Percentiles rank a stretch among this genome's conserved stretches.
phyloP scores from a whole-genome alignment of 2,797 vertebrate species.

The Gallinago solitaria region DNA sequence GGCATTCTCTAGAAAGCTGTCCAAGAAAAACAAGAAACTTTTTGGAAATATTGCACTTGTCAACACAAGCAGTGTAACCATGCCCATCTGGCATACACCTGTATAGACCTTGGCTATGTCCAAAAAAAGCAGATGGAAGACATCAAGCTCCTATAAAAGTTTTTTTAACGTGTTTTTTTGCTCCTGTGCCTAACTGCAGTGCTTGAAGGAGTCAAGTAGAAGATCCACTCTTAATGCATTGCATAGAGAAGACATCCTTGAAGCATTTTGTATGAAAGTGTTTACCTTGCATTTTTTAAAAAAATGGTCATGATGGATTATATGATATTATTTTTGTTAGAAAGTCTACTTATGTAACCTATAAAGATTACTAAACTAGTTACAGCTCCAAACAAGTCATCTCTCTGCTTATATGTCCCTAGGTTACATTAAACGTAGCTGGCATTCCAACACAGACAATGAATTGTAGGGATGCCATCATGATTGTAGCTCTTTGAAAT shows the following conservation, averaged over 20 bases:
- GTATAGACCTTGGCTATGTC: slow-evolving; percentile 14
- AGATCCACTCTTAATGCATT: neutral
- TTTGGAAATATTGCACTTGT: slow-evolving; percentile 29
- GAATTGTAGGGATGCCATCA: neutral
- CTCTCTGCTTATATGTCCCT: neutral
- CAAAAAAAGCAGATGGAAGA: slow-evolving; percentile 12
- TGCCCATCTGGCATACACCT: slow-evolving; percentile 68
- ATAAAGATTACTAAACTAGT: neutral
- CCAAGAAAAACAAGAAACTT: slow-evolving; percentile 53
- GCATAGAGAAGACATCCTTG: neutral
- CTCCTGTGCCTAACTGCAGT: neutral
- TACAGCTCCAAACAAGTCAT: neutral
- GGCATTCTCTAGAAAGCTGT: slow-evolving; percentile 28
- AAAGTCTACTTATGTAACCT: neutral
- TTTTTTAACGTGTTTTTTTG: neutral
- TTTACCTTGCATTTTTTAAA: neutral
- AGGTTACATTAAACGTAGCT: neutral
- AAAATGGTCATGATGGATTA: neutral
- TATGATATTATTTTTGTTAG: neutral
- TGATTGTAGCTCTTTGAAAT: neutral
- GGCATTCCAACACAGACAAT: neutral
- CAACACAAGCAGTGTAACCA: slow-evolving; percentile 19
- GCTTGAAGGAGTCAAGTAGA: neutral
- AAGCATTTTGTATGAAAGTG: neutral
- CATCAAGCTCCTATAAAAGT: slow-evolving; percentile 1